Conservation (phyloP, 2,113 vertebrate species). For the Trematomus loennbergii region DNA sequence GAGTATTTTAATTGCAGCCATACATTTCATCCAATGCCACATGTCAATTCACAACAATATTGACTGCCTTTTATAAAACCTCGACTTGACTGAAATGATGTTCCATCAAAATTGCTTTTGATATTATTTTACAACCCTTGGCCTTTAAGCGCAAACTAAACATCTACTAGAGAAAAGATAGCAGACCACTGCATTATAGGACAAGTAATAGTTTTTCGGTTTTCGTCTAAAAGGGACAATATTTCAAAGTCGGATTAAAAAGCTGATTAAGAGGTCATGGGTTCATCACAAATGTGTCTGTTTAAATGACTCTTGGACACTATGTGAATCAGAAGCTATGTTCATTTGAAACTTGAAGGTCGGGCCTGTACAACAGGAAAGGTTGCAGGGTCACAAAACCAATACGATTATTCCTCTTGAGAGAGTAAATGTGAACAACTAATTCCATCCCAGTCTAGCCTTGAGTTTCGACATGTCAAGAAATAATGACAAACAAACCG, state of each 20-base stretch:
- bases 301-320: not conserved
- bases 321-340: not conserved
- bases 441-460: not conserved
- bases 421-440: not conserved
- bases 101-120: slow-evolving; percentile 19
- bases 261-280: not conserved
- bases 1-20: not conserved
- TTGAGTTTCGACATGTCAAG: not conserved
- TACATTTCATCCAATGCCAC: not conserved
- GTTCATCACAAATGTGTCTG: not conserved
- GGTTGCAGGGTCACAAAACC: not conserved
- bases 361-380: slow-evolving; percentile 1
- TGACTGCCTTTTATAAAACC: too few species aligned
- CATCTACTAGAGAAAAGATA: not conserved
- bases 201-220: too few species aligned
- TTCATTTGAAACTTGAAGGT: slow-evolving; percentile 8
- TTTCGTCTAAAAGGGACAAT: too few species aligned
- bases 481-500: not conserved
- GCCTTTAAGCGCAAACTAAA: not conserved
- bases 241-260: too few species aligned
- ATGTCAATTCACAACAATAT: not conserved
- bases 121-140: not conserved
- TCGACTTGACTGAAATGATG: not conserved
- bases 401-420: slow-evolving; percentile 10
- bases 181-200: too few species aligned